A percentile compares a stretch with the other conserved stretches of the same genome.
Conservation (phyloP, 2,113 vertebrate species). For the Numida meleagris region DNA sequence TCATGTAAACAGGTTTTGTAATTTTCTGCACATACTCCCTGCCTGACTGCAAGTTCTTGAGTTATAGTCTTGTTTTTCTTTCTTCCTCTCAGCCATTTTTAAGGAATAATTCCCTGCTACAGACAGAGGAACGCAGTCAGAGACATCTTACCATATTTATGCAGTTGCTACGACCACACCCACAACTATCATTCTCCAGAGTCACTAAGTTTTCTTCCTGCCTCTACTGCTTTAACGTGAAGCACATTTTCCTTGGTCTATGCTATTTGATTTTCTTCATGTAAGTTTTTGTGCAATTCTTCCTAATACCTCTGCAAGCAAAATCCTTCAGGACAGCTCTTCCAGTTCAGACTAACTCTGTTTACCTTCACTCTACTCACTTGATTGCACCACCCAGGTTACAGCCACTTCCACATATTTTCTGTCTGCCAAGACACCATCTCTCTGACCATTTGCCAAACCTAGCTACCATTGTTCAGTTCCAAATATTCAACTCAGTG, state of each 20-base stretch:
- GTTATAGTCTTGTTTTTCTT: background rate
- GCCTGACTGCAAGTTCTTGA: background rate
- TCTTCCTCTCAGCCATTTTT: background rate
- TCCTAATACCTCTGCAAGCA: background rate
- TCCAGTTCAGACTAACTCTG: background rate
- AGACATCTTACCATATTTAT: background rate
- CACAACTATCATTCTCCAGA: background rate
- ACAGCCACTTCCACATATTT: background rate
- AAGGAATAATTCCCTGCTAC: background rate
- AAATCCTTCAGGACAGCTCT: background rate
- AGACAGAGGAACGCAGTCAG: background rate
- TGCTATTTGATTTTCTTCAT: background rate
- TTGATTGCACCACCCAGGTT: background rate
- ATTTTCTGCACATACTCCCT: background rate
- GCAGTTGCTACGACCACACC: background rate
- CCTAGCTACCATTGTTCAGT: background rate
- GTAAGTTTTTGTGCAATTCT: background rate
- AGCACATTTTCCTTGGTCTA: background rate
- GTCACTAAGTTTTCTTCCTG: background rate
- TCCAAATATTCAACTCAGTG: background rate
- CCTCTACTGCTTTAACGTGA: background rate
- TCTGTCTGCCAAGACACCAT: constrained; percentile 14
- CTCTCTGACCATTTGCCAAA: background rate
- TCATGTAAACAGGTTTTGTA: background rate
- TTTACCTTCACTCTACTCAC: background rate